These are phyloP conservation scores for Ariopsis seemanni DNA, from an alignment of 2,113 vertebrate genomes.

Conservation along the genomic window DNA sequence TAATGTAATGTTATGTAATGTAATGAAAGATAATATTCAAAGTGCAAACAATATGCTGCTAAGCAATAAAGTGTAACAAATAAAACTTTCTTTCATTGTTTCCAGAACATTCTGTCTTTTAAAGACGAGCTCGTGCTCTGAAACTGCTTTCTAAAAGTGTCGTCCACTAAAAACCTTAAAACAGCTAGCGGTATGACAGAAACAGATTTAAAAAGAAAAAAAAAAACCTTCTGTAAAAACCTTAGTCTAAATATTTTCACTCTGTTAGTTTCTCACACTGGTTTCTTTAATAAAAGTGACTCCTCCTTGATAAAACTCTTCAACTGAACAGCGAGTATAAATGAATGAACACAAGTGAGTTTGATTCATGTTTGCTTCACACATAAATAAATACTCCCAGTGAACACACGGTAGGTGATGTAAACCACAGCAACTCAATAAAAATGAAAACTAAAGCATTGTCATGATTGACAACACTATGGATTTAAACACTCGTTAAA, in stretches of 20 bases:
- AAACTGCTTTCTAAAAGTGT: neutral
- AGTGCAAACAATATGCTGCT: neutral
- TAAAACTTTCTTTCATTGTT: too few relatives aligned
- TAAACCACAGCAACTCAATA: neutral
- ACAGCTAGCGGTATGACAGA: neutral
- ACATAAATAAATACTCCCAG: neutral
- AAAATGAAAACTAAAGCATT: neutral
- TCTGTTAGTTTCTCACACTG: neutral
- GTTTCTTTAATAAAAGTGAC: neutral
- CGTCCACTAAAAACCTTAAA: neutral
- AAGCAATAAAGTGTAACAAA: neutral
- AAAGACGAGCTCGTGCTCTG: too few relatives aligned
- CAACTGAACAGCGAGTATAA: neutral
- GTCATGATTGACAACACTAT: neutral
- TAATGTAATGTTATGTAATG: too few relatives aligned
- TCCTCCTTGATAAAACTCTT: neutral
- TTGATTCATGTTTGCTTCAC: neutral
- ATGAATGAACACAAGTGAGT: neutral
- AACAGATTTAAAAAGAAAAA: neutral
- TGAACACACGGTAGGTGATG: neutral
- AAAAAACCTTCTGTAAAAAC: neutral
- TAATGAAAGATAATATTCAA: too few relatives aligned
- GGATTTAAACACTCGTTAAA: neutral
- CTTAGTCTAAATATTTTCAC: neutral
- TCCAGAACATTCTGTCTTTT: too few relatives aligned